Evolutionary conservation across 2,888 invertebrate species (phyloP).

Genomic region (Coelogynopora nodosa): DNA sequence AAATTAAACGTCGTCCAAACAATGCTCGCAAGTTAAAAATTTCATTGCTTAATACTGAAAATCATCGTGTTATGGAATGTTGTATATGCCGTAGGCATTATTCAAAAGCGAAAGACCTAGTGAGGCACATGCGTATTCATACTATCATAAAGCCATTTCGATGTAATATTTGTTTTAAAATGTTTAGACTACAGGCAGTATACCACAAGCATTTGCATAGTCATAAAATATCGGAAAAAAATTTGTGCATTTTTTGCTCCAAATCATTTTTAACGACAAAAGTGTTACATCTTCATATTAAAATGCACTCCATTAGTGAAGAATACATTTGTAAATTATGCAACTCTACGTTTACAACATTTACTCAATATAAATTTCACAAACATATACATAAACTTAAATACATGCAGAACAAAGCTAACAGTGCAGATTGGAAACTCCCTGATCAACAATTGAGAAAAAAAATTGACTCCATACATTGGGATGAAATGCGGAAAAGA

Average conservation of each 20-base stretch:
- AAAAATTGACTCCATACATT: neutral
- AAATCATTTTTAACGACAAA: neutral
- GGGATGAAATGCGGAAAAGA: slow-evolving; percentile 8
- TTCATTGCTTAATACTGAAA: too few relatives aligned
- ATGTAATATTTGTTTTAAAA: neutral
- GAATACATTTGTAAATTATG: neutral
- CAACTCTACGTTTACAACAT: neutral
- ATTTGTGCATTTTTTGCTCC: neutral
- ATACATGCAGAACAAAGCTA: neutral
- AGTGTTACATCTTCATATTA: neutral
- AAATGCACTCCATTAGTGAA: neutral
- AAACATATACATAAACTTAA: neutral
- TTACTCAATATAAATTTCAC: neutral
- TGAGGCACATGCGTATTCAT: neutral
- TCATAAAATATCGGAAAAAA: neutral
- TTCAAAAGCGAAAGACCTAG: neutral
- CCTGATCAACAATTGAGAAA: neutral
- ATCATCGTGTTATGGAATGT: neutral
- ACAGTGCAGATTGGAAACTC: neutral
- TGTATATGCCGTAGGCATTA: neutral
- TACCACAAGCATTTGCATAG: neutral
- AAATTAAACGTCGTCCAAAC: neutral
- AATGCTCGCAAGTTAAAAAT: too few relatives aligned
- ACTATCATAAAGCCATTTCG: neutral
- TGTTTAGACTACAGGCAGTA: neutral